phyloP scores from a whole-genome alignment of 2,113 vertebrate species.

The Barnardius zonarius region DNA sequence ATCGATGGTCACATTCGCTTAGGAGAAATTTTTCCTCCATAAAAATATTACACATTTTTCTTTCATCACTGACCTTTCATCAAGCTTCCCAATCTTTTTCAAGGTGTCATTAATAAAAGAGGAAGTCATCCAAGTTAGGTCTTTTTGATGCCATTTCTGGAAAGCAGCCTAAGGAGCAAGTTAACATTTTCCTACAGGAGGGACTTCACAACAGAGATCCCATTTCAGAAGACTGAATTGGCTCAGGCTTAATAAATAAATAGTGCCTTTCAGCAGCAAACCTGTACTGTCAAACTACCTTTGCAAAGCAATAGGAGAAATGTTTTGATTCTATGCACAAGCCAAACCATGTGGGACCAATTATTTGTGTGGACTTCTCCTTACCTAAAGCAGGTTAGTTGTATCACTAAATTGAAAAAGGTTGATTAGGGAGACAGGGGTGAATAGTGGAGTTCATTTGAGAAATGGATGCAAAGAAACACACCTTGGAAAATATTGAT shows the following conservation, averaged over 20 bases:
- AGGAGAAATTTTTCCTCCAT: background rate
- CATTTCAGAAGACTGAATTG: background rate
- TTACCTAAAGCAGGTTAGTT: background rate
- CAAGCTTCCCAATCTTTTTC: background rate
- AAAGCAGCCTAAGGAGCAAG: background rate
- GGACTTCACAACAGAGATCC: background rate
- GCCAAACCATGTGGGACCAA: background rate
- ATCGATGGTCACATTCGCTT: background rate
- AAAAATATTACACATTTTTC: constrained; percentile 13
- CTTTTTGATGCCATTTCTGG: background rate
- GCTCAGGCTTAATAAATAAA: background rate
- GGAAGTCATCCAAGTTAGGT: background rate
- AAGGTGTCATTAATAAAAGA: constrained; percentile 4
- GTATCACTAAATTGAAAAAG: background rate
- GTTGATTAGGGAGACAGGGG: background rate
- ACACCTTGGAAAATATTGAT: background rate
- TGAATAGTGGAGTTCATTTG: background rate
- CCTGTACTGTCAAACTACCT: background rate
- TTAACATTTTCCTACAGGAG: constrained; percentile 7
- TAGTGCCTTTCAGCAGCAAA: background rate
- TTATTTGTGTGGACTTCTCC: background rate
- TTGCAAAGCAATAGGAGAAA: background rate
- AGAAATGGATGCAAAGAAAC: background rate
- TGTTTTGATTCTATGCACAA: background rate
- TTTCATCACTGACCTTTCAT: constrained; percentile 25